These are phyloP conservation scores for Dynastes tityus DNA, from an alignment of 2,888 invertebrate genomes.

Conservation along the genomic window DNA sequence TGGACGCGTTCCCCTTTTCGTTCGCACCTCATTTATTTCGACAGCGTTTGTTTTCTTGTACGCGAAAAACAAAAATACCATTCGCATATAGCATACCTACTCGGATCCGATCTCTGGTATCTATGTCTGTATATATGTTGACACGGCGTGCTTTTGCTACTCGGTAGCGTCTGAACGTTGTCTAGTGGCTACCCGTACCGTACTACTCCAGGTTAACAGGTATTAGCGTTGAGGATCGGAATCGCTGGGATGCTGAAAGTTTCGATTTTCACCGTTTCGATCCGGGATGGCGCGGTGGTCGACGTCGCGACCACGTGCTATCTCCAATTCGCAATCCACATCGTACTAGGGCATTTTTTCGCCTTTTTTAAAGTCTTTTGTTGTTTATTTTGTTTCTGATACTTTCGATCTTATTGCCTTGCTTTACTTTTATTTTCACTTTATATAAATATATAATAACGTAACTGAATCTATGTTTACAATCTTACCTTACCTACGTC, in stretches of 20 bases:
- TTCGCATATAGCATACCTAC: background rate
- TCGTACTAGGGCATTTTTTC: background rate
- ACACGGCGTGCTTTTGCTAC: background rate
- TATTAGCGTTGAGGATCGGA: conserved; percentile 55
- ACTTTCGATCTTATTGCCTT: too few relatives aligned
- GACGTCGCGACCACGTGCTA: conserved; percentile 43
- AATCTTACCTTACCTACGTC: too few relatives aligned
- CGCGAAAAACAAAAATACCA: background rate
- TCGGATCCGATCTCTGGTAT: too few relatives aligned
- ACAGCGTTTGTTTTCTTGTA: background rate
- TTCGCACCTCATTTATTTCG: background rate
- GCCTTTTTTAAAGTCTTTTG: background rate
- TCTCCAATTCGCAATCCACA: background rate
- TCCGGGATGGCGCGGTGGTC: conserved; percentile 54
- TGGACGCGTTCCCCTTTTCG: too few relatives aligned
- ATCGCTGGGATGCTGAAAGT: conserved; percentile 57
- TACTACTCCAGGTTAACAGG: conserved; percentile 58
- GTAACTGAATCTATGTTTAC: too few relatives aligned
- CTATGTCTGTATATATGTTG: too few relatives aligned
- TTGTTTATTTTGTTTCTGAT: too few relatives aligned
- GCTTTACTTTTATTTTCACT: too few relatives aligned
- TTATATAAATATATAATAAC: too few relatives aligned
- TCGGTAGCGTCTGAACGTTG: background rate
- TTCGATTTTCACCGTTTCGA: conserved; percentile 57
- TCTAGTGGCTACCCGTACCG: conserved; percentile 32